Evolutionary conservation across 2,888 invertebrate genomes (phyloP).

Genomic region (Malachius bipustulatus): DNA sequence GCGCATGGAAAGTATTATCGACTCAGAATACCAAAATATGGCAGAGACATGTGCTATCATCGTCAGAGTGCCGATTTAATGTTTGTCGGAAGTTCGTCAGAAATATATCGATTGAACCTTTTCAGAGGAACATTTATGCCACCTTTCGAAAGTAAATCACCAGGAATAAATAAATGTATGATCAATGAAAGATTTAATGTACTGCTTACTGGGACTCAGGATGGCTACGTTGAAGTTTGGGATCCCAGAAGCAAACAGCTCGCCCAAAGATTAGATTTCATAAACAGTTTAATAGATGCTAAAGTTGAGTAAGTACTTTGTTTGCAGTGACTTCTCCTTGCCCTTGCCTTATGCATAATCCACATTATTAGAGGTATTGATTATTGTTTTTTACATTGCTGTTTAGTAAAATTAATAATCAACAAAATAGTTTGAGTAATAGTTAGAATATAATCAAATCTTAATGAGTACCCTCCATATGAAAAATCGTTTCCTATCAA

Average conservation of each 20-base stretch:
- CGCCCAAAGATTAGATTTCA: constrained; percentile 78
- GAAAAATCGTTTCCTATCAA: no score
- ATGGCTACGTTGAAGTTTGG: constrained; percentile 94
- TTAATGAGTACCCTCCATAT: no score
- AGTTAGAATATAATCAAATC: no score
- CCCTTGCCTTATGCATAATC: no score
- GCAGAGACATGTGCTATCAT: constrained; percentile 87
- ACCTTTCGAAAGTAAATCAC: constrained; percentile 64
- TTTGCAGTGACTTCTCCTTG: no score
- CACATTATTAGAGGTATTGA: no score
- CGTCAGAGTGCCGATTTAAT: constrained; percentile 82
- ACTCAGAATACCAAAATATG: constrained; percentile 87
- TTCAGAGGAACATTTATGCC: constrained; percentile 91
- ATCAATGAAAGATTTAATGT: constrained; percentile 84
- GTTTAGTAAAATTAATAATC: no score
- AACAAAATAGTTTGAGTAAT: no score
- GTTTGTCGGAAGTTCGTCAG: constrained; percentile 77
- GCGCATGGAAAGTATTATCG: constrained; percentile 86
- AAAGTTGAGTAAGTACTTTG: constrained; percentile 42
- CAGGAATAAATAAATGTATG: constrained; percentile 68
- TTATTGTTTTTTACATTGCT: no score
- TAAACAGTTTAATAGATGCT: constrained; percentile 47
- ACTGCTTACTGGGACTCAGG: constrained; percentile 73
- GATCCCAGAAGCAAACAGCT: constrained; percentile 73
- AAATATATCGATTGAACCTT: constrained; percentile 88